Base-by-base conservation (phyloP, 2,888 invertebrate genomes). In the Petrolisthes cinctipes region DNA sequence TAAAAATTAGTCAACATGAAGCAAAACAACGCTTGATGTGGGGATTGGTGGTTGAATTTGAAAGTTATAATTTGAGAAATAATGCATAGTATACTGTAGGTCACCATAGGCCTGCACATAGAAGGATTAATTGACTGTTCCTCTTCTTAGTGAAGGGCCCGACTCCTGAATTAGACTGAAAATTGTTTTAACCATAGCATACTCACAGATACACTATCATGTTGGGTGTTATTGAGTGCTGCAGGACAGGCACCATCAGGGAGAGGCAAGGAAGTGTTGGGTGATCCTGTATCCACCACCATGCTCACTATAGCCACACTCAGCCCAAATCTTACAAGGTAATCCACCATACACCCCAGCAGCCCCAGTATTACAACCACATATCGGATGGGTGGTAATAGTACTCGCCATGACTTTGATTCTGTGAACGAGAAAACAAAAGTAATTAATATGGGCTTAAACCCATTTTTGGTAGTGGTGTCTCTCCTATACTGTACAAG, bases 281-380 rank as follows among this genome's bases (percentile, higher is more conserved):
- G n/a, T 9, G 82, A 4, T 17, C 56, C 61, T 5, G 86, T 79
- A 20, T 17, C n/a, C 56, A 83, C 79, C 37, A 80, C 83, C 87
- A 88, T 88, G 66, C 84, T 73, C n/a, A 88, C 83, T 53, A 88
- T 88, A 7, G 87, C 87, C 5, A 88, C 76, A 54, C 83, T 88
- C 75, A 88, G 75, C 5, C 87, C 84, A 23, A 51, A 80, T 20
- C 87, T 56, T 14, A 88, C 84, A 14, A 88, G 66, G 66, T 88
- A 88, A 66, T 88, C 87, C 51, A 88, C 56, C 53, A 61, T 57
- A 68, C 81, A 84, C 5, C 87, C 87, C 87, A 88, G 53, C 61
- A 88, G 51, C 0, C 87, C 87, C 81, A 88, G 81, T 11, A 84
- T 6, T 23, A 68, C 83, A 81, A 88, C 87, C 73, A 84, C 76